These are phyloP conservation scores for Steinernema khuongi DNA, from an alignment of 1,140 invertebrate genomes.

Conservation along the genomic window DNA sequence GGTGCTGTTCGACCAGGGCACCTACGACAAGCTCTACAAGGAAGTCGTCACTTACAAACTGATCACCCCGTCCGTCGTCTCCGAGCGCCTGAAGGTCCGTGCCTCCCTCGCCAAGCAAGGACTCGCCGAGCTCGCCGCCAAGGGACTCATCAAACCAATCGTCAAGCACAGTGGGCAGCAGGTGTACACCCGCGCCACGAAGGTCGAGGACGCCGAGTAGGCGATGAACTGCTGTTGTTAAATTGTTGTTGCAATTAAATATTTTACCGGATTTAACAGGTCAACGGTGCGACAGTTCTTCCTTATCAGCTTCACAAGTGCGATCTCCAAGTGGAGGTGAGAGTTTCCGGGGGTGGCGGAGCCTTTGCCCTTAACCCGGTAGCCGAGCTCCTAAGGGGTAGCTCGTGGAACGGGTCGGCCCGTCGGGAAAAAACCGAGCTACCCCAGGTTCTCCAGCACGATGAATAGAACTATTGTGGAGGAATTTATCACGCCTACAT, in stretches of 20 bases:
- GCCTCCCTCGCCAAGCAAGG: slow-evolving; percentile 89
- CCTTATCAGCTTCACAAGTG: slow-evolving; percentile 42
- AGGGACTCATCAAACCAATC: slow-evolving; percentile 82
- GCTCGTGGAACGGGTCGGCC: slow-evolving; percentile 57
- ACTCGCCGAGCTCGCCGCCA: slow-evolving; percentile 82
- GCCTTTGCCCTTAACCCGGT: slow-evolving; percentile 61
- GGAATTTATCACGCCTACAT: too few species aligned
- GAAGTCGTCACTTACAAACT: slow-evolving; percentile 93
- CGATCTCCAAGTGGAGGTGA: slow-evolving; percentile 53
- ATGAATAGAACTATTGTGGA: too few species aligned
- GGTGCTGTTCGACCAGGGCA: slow-evolving; percentile 90
- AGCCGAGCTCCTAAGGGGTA: slow-evolving; percentile 62
- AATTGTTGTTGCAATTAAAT: not conserved
- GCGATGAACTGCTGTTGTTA: not conserved
- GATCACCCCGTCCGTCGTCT: slow-evolving; percentile 96
- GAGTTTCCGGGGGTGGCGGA: slow-evolving; percentile 61
- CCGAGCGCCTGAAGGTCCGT: slow-evolving; percentile 92
- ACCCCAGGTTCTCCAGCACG: too few species aligned
- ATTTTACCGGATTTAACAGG: not conserved
- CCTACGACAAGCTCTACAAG: slow-evolving; percentile 94
- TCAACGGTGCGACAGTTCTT: not conserved
- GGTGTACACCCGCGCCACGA: slow-evolving; percentile 93
- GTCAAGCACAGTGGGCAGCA: slow-evolving; percentile 88
- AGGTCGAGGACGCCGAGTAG: slow-evolving; percentile 62
- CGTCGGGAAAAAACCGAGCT: slow-evolving; percentile 45